Evolutionary conservation across 2,113 vertebrate species (phyloP), one percentile per base, ranked within the genome.

Genomic region (Psilopogon haemacephalus): DNA sequence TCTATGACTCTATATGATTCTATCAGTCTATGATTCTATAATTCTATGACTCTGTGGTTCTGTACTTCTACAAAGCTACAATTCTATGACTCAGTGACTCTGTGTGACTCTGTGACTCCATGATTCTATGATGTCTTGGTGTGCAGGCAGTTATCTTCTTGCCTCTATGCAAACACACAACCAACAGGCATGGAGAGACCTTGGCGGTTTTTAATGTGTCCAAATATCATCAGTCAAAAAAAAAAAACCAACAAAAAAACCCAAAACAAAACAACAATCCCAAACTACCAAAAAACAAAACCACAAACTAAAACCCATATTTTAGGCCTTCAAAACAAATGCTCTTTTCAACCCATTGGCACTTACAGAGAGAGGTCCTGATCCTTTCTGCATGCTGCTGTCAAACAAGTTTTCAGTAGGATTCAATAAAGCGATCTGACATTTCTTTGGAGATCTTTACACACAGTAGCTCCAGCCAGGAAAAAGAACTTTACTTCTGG

Each of bases 391-490:
- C 94, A 74, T 93, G 94, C 89, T 89, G 94, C 97, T 98, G 98
- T 98, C 98, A 98, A 97, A 91, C 97, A 94, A 97, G 96, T 98
- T 98, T 98, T 98, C 98, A 97, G 97, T 97, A 96, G 95, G 96
- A 97, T 98, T 98, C 98, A 98, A 97, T 98, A 98, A 98, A 98
- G 97, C 85, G 95, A 97, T 97, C 96, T 97, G 97, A 98, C 97
- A 94, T 98, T 98, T 97, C 97, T 96, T 96, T 97, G 97, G 97
- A 98, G 97, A 97, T 97, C 96, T 97, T 92, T 97, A 94, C 97
- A 95, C 95, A 95, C 97, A 94, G 96, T 90, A 97, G 97, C 97
- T 97, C 96, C 88, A 97, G 97, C 97, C 98, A 97, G 96, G 84
- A 97, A 98, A 98, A 44, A 97, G 97, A 98, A 96, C 97, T 97